These are phyloP conservation scores for Ivindomyrus marchei DNA, from an alignment of 2,113 vertebrate species.

Conservation along the genomic window DNA sequence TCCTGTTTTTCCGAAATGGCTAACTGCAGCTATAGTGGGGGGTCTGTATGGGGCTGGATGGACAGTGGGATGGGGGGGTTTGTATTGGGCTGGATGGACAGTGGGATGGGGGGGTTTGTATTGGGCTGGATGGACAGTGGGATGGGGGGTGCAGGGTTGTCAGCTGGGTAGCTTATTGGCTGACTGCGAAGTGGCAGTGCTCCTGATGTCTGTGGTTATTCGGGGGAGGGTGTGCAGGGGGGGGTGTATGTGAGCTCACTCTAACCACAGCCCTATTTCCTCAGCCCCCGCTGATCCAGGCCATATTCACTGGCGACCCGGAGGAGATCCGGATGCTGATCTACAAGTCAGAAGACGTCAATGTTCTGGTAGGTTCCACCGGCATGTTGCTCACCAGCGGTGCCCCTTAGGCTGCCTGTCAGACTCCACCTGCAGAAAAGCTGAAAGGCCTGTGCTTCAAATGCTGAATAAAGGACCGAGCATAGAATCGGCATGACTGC, in stretches of 20 bases:
- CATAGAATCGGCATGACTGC: background rate
- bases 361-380: constrained; percentile 70
- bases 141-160: background rate
- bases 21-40: background rate
- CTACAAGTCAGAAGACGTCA: constrained; percentile 95
- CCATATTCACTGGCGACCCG: constrained; percentile 89
- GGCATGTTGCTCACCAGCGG: too few relatives aligned
- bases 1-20: background rate
- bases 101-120: background rate
- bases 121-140: background rate
- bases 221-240: background rate
- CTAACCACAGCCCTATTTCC: constrained; percentile 29
- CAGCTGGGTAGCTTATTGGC: background rate
- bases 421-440: background rate
- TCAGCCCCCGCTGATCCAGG: constrained; percentile 91
- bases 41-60: background rate
- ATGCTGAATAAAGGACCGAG: background rate
- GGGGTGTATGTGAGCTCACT: background rate
- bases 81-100: background rate
- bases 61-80: background rate
- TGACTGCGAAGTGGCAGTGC: background rate
- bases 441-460: background rate
- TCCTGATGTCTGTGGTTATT: background rate
- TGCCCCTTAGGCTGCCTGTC: background rate
- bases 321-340: constrained; percentile 93